Evolutionary conservation across 2,888 invertebrate species (phyloP), one percentile per base, ranked within the genome.

Genomic region (Orthosia incerta): DNA sequence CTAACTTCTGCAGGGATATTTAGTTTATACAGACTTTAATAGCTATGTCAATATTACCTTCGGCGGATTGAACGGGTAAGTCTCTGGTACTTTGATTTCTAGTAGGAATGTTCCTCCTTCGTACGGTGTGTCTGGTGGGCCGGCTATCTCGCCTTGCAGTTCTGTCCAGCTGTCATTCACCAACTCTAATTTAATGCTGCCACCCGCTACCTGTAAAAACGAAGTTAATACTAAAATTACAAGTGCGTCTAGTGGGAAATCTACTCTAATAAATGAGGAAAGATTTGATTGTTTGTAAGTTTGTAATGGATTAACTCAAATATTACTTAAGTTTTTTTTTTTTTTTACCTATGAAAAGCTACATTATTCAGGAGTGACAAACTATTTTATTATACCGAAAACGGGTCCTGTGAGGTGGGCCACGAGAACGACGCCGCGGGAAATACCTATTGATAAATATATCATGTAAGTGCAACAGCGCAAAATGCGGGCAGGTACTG

Each of bases 21-120:
- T 45, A 13, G 3, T 39, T 18, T n/a, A n/a, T 3, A 15, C 7
- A n/a, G 20, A 60, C 13, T 20, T 23, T 16, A 59, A 61, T 18
- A 45, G 13, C 1, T 20, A 73, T 31, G 15, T 26, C 3, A 51
- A 39, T 48, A 45, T 79, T 97, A 99, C 99, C 97, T 99, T 99
- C 65, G 99, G 99, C 82, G 99, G 99, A 97, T 99, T 99, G 94
- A 99, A 99, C 20, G 99, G 99, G 97, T 99, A 99, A 59, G 99
- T 99, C 95, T 99, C 99, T 89, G 99, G 99, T 85, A 99, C 99
- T 97, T 98, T 98, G 82, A 99, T 99, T 95, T 99, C 99, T 84
- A 99, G 97, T 80, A 98, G 95, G 96, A 99, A 99, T 88, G 97
- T 98, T 20, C 99, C 99, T 61, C 99, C 99, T 95, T 99, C 99